Evolutionary conservation across 2,113 vertebrate genomes (phyloP), one percentile per base, ranked within the genome.

Genomic region (Anser brachyrhynchus): DNA sequence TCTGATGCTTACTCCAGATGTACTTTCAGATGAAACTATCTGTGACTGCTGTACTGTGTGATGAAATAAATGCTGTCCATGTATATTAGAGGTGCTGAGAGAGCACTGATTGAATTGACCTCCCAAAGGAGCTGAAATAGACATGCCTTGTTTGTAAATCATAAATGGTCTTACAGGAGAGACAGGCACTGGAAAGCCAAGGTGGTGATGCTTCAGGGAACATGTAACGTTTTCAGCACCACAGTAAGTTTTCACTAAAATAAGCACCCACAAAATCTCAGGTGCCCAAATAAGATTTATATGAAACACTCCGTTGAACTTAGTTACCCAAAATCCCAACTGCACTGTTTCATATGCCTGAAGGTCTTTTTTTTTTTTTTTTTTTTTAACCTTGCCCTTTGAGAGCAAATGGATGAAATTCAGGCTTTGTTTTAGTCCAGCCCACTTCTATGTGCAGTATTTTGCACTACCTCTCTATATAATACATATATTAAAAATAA

Each of bases 1-100:
- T 41, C 83, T 93, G 91, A 96, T 96, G 83, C 44, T 89, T 97
- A 77, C 69, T 97, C 80, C 94, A 93, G 92, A 83, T 95, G 94
- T 88, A 93, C n/a, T 84, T 84, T 59, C 78, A 57, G 89, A 92
- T 69, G 61, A 95, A 95, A 95, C 84, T 57, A 28, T 19, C 94
- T 93, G 76, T 93, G 84, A 85, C 88, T 90, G 79, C 55, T 88
- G 59, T 77, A 81, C 41, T 92, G 86, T 10, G n/a, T 88, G 54
- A 3, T 80, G 88, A 96, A 94, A 88, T 86, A 88, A 96, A 96
- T 77, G 55, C 64, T 80, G 55, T 74, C 80, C 83, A 73, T 84
- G 79, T 85, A 62, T 77, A 70, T 59, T 61, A 82, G 70, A 79
- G 57, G 49, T 90, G 80, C 43, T 0, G 3, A 57, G 86, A 93